Conservation (phyloP, 2,888 invertebrate species). For the Rutpela maculata region DNA sequence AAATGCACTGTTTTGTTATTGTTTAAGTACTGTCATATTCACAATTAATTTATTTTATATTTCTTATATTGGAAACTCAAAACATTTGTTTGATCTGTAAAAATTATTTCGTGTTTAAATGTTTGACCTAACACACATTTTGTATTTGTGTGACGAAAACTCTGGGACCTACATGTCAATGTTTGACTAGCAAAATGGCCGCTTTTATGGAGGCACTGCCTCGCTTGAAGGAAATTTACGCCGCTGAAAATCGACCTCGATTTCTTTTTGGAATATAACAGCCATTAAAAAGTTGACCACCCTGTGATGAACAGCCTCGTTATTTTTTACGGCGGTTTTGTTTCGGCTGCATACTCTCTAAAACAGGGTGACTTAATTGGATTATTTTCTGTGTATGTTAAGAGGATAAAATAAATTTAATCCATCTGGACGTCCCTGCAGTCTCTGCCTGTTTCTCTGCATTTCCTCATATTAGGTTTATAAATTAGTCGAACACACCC, state of each 20-base stretch:
- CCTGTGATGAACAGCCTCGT: slow-evolving; percentile 10
- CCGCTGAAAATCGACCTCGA: slow-evolving; percentile 10
- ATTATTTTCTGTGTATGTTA: slow-evolving; percentile 39
- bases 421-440: slow-evolving; percentile 25
- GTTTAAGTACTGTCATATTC: too few relatives aligned
- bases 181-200: neutral
- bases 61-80: too few relatives aligned
- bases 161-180: neutral
- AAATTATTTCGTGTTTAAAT: too few relatives aligned
- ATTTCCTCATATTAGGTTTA: slow-evolving; percentile 37
- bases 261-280: neutral
- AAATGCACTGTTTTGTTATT: too few relatives aligned
- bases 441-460: slow-evolving; percentile 12
- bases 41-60: too few relatives aligned
- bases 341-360: slow-evolving; percentile 1
- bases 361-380: slow-evolving; percentile 23
- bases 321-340: slow-evolving; percentile 20
- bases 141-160: neutral
- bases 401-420: slow-evolving; percentile 37
- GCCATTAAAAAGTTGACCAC: slow-evolving; percentile 17
- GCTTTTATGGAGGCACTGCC: neutral
- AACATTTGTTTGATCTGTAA: too few relatives aligned
- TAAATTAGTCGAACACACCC: slow-evolving; percentile 34
- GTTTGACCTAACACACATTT: too few relatives aligned
- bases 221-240: neutral